These are phyloP conservation scores for Drosophila nigricruria DNA, from an alignment of 2,888 invertebrate genomes.

Conservation along the genomic window DNA sequence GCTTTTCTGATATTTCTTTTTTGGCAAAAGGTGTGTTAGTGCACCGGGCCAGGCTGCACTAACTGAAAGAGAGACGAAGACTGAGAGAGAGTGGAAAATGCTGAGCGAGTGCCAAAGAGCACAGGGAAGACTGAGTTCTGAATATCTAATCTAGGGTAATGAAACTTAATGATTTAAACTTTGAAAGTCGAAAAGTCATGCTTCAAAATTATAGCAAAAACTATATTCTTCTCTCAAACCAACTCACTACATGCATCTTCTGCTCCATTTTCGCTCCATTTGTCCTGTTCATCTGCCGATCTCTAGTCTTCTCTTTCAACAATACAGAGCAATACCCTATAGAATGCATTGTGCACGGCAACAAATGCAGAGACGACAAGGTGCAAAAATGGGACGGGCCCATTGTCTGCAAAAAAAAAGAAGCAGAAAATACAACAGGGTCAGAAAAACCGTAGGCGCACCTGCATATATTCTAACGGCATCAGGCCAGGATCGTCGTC, in stretches of 20 bases:
- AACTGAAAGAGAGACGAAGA: background rate
- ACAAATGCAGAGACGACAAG: slow-evolving; percentile 67
- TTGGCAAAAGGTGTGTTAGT: slow-evolving; percentile 51
- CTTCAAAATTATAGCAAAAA: too few relatives aligned
- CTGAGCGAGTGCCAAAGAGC: background rate
- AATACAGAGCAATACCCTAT: slow-evolving; percentile 35
- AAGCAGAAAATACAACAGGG: slow-evolving; percentile 19
- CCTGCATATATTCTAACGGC: slow-evolving; percentile 71
- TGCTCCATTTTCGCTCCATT: slow-evolving; percentile 31
- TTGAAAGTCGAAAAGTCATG: too few relatives aligned
- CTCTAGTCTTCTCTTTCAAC: slow-evolving; percentile 26
- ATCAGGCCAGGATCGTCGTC: slow-evolving; percentile 14
- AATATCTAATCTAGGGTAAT: too few relatives aligned
- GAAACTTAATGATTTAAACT: too few relatives aligned
- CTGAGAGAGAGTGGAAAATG: background rate
- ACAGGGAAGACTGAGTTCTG: too few relatives aligned
- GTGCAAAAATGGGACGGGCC: slow-evolving; percentile 83
- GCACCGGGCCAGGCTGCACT: slow-evolving; percentile 53
- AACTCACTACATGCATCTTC: background rate
- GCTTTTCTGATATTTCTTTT: slow-evolving; percentile 36
- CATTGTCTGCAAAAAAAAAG: slow-evolving; percentile 65
- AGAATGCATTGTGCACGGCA: slow-evolving; percentile 34
- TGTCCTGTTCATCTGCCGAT: slow-evolving; percentile 44
- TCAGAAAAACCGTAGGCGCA: slow-evolving; percentile 43
- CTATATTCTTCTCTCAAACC: background rate